A percentile compares a stretch with the other conserved stretches of the same genome.
These are phyloP conservation scores for Brachionus koreanus DNA, from an alignment of 1,140 invertebrate genomes.

Conservation along the genomic window DNA sequence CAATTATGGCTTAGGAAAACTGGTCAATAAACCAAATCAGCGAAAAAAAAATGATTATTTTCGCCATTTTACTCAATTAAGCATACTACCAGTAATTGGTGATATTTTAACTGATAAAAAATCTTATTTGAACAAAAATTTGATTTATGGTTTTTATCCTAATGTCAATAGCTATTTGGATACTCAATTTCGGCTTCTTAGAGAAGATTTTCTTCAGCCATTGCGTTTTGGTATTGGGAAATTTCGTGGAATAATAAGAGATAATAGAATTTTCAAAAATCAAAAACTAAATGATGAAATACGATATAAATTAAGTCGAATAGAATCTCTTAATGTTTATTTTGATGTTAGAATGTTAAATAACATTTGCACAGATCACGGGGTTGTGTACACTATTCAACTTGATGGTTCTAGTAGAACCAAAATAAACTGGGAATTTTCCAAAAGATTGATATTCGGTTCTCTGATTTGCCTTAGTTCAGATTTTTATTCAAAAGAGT, in stretches of 20 bases:
- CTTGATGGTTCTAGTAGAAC: conserved; percentile 45
- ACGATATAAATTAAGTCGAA: conserved; percentile 9
- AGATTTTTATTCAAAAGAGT: conserved; percentile 16
- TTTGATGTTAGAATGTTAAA: conserved; percentile 23
- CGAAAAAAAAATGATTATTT: conserved; percentile 47
- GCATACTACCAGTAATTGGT: conserved; percentile 49
- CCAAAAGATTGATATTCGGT: conserved; percentile 66
- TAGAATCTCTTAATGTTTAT: conserved; percentile 26
- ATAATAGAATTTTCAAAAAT: background rate
- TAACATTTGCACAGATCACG: conserved; percentile 12
- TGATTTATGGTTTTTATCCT: conserved; percentile 63
- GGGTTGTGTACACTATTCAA: conserved; percentile 46
- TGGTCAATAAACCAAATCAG: background rate
- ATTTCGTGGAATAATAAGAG: conserved; percentile 44
- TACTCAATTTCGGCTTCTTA: conserved; percentile 68
- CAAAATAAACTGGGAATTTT: conserved; percentile 48
- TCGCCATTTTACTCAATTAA: conserved; percentile 49
- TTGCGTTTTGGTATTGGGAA: conserved; percentile 55
- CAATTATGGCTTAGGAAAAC: background rate
- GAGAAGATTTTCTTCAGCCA: conserved; percentile 67
- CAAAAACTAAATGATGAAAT: background rate
- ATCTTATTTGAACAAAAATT: conserved; percentile 63
- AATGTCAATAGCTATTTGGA: conserved; percentile 71
- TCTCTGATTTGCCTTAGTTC: background rate
- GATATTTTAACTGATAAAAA: conserved; percentile 50